Evolutionary conservation across 2,113 vertebrate species (phyloP).

Genomic region (Gadus macrocephalus): DNA sequence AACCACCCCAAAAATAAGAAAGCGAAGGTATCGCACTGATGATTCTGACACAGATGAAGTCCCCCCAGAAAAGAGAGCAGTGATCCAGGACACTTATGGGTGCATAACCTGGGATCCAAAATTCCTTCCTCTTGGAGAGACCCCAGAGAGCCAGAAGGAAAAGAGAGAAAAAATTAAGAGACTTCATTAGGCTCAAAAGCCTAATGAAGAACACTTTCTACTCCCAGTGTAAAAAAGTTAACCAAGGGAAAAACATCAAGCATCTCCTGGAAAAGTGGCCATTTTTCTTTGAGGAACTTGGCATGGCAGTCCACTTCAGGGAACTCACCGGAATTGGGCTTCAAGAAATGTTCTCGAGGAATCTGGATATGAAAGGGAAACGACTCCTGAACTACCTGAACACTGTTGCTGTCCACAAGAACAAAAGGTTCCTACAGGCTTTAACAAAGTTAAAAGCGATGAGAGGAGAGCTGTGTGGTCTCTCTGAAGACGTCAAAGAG

Average conservation of each 20-base stretch:
- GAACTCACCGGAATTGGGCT: constrained; percentile 24
- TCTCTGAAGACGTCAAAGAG: constrained; percentile 24
- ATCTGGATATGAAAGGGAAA: constrained; percentile 32
- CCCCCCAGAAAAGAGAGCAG: constrained; percentile 13
- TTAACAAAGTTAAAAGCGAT: constrained; percentile 12
- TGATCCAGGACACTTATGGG: constrained; percentile 23
- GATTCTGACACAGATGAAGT: constrained; percentile 23
- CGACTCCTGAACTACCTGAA: constrained; percentile 29
- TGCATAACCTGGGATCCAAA: constrained; percentile 9
- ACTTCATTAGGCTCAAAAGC: constrained; percentile 22
- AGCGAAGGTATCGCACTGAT: constrained; percentile 1
- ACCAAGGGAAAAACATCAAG: constrained; percentile 35
- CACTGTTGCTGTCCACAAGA: constrained; percentile 5
- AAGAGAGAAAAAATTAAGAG: constrained; percentile 24
- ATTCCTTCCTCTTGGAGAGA: constrained; percentile 6
- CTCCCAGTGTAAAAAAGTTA: constrained; percentile 26
- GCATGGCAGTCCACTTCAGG: constrained; percentile 38
- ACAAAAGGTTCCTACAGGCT: constrained; percentile 21
- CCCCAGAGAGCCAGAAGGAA: background rate
- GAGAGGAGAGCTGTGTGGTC: constrained; percentile 22
- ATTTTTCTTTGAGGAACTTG: constrained; percentile 30
- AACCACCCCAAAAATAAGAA: constrained; percentile 17
- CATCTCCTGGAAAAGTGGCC: constrained; percentile 26
- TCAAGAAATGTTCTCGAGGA: constrained; percentile 21
- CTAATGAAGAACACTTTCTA: constrained; percentile 43